Evolutionary conservation across 1,140 invertebrate genomes (phyloP).

Genomic region (Chrysoperla carnea): DNA sequence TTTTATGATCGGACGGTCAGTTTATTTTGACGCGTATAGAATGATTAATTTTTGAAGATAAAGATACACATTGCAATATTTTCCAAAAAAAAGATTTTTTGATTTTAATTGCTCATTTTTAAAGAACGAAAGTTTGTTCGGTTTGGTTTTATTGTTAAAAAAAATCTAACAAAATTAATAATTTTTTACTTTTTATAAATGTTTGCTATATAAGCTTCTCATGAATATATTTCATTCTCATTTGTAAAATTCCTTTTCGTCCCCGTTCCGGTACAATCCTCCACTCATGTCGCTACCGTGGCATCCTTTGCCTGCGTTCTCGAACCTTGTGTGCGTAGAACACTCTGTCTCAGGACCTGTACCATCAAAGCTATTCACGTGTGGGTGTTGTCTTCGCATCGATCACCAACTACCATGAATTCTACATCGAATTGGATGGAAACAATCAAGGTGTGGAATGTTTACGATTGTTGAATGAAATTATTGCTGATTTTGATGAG

Average conservation of each 20-base stretch:
- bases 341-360: conserved; percentile 61
- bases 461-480: conserved; percentile 59
- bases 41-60: too few relatives aligned
- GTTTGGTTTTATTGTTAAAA: too few relatives aligned
- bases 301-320: neutral
- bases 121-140: too few relatives aligned
- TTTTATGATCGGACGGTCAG: too few relatives aligned
- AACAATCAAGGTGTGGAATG: conserved; percentile 89
- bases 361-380: conserved; percentile 82
- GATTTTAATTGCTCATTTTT: too few relatives aligned
- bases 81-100: too few relatives aligned
- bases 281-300: neutral
- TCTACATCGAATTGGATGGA: conserved; percentile 87
- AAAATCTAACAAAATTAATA: too few relatives aligned
- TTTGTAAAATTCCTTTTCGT: neutral
- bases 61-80: too few relatives aligned
- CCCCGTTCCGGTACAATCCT: neutral
- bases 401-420: conserved; percentile 92
- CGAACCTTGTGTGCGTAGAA: conserved; percentile 17
- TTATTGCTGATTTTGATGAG: conserved; percentile 88
- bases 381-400: conserved; percentile 88
- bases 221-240: neutral
- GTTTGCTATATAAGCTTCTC: neutral
- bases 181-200: too few relatives aligned
- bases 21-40: too few relatives aligned